phyloP scores from a whole-genome alignment of 2,888 invertebrate species.

The Pseudanteris insignis region DNA sequence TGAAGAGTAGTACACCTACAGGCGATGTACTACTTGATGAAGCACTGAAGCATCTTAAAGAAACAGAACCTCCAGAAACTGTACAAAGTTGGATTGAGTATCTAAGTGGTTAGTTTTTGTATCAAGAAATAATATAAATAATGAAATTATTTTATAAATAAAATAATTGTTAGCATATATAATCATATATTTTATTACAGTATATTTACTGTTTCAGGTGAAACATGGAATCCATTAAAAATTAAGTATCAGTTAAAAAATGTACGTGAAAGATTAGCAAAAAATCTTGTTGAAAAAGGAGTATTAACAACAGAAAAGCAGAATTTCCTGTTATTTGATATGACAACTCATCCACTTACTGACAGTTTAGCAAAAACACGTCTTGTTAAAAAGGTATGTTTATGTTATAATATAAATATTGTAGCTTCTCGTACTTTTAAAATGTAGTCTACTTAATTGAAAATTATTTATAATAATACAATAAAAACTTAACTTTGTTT shows the following conservation, averaged over 20 bases:
- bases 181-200: no score
- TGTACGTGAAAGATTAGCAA: constrained; percentile 97
- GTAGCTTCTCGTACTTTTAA: no score
- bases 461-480: no score
- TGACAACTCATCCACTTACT: constrained; percentile 99
- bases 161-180: no score
- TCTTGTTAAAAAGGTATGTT: constrained; percentile 94
- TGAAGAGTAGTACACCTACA: constrained; percentile 91
- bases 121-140: no score
- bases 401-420: no score
- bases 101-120: constrained; percentile 85
- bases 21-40: constrained; percentile 96
- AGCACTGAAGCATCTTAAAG: constrained; percentile 97
- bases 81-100: constrained; percentile 99
- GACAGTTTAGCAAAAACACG: constrained; percentile 95
- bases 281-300: constrained; percentile 99
- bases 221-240: constrained; percentile 99
- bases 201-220: constrained; percentile 74
- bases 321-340: constrained; percentile 98
- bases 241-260: constrained; percentile 97
- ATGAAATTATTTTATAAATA: no score
- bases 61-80: constrained; percentile 96
- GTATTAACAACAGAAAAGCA: constrained; percentile 99
- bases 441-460: no score
- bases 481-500: no score